These are phyloP conservation scores for Clarias batrachus DNA, from an alignment of 2,113 vertebrate genomes.

Conservation along the genomic window DNA sequence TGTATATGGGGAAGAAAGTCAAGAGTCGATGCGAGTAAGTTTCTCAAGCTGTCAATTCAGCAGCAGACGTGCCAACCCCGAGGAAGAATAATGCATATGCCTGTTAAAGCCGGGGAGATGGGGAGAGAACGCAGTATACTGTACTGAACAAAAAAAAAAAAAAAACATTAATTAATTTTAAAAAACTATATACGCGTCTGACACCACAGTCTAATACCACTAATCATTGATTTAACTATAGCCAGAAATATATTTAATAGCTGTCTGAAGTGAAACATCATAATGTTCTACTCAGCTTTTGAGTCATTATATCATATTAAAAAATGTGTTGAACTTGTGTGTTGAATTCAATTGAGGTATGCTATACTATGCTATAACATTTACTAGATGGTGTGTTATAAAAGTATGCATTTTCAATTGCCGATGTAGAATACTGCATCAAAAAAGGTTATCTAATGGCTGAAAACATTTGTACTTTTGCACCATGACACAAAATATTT, in stretches of 20 bases:
- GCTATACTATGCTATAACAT: too few species aligned
- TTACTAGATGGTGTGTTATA: too few species aligned
- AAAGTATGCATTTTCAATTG: too few species aligned
- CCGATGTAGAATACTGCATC: too few species aligned
- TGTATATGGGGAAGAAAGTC: slow-evolving; percentile 42
- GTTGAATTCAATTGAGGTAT: too few species aligned
- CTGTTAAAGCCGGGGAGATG: neutral
- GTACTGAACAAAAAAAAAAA: neutral
- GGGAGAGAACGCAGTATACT: neutral
- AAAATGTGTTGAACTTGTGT: too few species aligned
- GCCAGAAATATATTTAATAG: neutral
- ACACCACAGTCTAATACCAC: neutral
- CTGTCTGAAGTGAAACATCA: neutral
- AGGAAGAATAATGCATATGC: neutral
- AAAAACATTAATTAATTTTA: neutral
- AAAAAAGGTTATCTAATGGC: too few species aligned
- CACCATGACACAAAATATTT: too few species aligned
- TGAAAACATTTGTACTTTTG: too few species aligned
- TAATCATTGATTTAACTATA: neutral
- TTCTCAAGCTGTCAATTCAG: slow-evolving; percentile 36
- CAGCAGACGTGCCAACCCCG: neutral
- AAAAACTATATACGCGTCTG: too few species aligned
- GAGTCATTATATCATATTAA: too few species aligned
- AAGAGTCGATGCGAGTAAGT: slow-evolving; percentile 28
- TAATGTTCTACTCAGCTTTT: too few species aligned